Evolutionary conservation across 2,797 vertebrate genomes (phyloP), one percentile per base, ranked within the genome.

Genomic region (Sebastes baramenuke): DNA sequence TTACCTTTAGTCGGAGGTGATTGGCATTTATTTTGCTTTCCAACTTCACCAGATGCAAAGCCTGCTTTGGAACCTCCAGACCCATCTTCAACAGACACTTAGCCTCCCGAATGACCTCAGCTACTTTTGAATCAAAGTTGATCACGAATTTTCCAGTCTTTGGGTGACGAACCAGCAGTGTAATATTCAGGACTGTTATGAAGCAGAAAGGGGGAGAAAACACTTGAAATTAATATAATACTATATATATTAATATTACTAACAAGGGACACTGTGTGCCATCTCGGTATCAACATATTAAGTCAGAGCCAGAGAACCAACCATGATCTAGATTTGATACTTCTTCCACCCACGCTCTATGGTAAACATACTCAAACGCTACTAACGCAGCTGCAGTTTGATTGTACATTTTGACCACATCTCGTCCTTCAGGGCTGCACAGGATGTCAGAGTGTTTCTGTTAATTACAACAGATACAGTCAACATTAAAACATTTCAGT

Each of bases 111-210:
- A 96, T 89, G 58, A 96, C 81, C 83, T 97, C 96, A 65, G 81
- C 80, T 84, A 97, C 93, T 70, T 96, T 95, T 36, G 95, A 93
- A 83, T 97, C 95, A 88, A 97, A 96, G 93, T 97, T 97, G 77
- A 96, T 92, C 14, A 96, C 12, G 4, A 96, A 71, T 86, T 95
- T 95, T 67, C 92, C 93, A 3, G 94, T 95, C 75, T 87, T 87
- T 79, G 95, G 95, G 85, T 97, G 93, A 36, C 89, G 91, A 54
- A 94, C 93, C 82, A 97, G 87, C 81, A 97, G 86, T 0, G 95
- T 94, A 60, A 91, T 83, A 81, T 97, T 95, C 79, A 97, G 92
- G 73, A 94, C 97, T 97, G 90, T 24, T 90, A 87, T 67, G n/a
- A 88, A 86, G 83, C 1, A 36, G 8, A 61, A 75, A n/a, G 76